Base-by-base conservation (phyloP, 1,140 invertebrate genomes). In the Apis laboriosa region DNA sequence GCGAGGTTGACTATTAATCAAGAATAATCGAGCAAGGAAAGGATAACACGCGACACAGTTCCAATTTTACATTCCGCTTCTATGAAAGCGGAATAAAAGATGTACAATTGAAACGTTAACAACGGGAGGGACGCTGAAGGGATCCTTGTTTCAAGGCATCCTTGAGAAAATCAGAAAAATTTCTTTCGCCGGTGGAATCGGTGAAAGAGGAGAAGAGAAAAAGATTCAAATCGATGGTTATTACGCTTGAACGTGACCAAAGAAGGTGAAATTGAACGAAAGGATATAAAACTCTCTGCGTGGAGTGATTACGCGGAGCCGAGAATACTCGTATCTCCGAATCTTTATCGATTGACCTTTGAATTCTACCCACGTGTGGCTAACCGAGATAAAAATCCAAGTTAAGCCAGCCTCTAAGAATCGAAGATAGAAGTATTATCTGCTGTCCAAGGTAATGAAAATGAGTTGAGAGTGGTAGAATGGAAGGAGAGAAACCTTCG, bases 261-360 rank as follows among this genome's bases (percentile, higher is more conserved):
- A 4, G 24, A 49, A 64, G 21, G 21, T 64, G 78, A 80, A 80
- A 81, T 58, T 49, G 67, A 28, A 63, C 73, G 43, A 43, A 28
- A 34, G 34, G 13, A 28, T 7, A 53, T 55, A 80, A 64, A 49
- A 8, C 13, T 24, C 11, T 11, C 58, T 12, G 17, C 5, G 34
- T 3, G 34, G 34, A 34, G n/a, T 24, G 76, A n/a, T 83, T 80
- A 77, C 72, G 28, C 24, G 24, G 24, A 77, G 70, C 24, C 24
- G 15, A 49, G 71, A 55, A 34, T 19, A 34, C 13, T 58, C 64
- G 63, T 72, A 53, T 15, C 53, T 55, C 8, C 19, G 51, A 85
- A 61, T 83, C 80, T 28, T 86, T 71, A 77, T 86, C 73, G 73
- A 74, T 70, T 75, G 78, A 88, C 68, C 77, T 88, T 88, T 83